phyloP scores from a whole-genome alignment of 2,113 vertebrate genomes.

The Laticauda laticaudata region DNA sequence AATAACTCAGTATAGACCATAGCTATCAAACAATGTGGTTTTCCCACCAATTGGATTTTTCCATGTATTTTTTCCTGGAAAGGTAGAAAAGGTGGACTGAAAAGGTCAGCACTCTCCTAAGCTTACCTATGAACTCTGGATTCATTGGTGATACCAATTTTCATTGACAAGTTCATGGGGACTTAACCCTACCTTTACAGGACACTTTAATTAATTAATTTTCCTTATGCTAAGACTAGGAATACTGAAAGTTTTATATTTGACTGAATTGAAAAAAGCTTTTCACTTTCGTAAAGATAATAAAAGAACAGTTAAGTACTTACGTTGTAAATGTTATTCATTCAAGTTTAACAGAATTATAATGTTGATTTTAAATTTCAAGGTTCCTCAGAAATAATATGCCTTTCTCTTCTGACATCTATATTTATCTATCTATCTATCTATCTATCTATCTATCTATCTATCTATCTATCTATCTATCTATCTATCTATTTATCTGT shows the following conservation, averaged over 20 bases:
- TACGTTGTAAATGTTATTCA: conserved; percentile 21
- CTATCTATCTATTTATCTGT: too few relatives aligned
- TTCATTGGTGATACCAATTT: too few relatives aligned
- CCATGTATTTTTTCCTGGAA: too few relatives aligned
- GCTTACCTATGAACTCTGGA: too few relatives aligned
- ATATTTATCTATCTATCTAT: too few relatives aligned
- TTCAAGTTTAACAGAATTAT: neutral
- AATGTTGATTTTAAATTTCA: conserved; percentile 25
- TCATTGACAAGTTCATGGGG: too few relatives aligned
- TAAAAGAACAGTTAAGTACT: neutral
- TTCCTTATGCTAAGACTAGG: neutral
- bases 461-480: too few relatives aligned
- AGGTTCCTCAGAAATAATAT: conserved; percentile 1
- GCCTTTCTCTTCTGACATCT: neutral
- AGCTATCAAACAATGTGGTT: too few relatives aligned
- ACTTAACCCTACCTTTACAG: neutral
- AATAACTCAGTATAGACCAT: too few relatives aligned
- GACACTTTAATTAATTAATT: neutral
- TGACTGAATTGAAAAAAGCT: neutral
- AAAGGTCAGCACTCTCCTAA: too few relatives aligned
- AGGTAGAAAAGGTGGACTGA: too few relatives aligned
- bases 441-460: neutral
- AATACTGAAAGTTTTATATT: neutral
- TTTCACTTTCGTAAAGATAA: conserved; percentile 22
- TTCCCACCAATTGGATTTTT: too few relatives aligned